Percentiles rank a stretch among this genome's conserved stretches.
Evolutionary conservation across 1,140 invertebrate species (phyloP).

Genomic region (Drosophila nigromelanica): DNA sequence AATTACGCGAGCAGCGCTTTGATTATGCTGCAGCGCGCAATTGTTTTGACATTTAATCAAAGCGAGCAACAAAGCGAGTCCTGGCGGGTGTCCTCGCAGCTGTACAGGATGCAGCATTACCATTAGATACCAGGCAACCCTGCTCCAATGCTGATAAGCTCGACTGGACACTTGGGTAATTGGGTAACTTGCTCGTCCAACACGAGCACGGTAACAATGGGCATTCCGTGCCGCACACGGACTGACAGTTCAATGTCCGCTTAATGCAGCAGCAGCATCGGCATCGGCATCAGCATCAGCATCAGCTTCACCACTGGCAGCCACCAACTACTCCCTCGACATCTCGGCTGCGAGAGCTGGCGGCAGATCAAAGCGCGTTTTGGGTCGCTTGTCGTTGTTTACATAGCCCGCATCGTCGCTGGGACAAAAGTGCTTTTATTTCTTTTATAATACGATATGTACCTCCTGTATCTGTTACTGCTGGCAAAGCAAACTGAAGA

Average conservation of each 20-base stretch:
- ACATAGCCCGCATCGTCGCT: constrained; percentile 34
- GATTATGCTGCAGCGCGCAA: constrained; percentile 72
- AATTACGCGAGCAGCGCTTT: constrained; percentile 71
- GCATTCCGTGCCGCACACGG: background rate
- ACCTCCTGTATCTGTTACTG: constrained; percentile 27
- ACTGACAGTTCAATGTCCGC: constrained; percentile 63
- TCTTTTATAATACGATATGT: constrained; percentile 43
- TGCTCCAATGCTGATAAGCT: constrained; percentile 54
- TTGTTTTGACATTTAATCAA: constrained; percentile 80
- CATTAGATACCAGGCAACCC: constrained; percentile 22
- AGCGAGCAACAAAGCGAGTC: constrained; percentile 47
- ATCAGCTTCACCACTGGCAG: background rate
- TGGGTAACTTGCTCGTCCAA: constrained; percentile 55
- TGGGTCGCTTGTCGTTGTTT: constrained; percentile 32
- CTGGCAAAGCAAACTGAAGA: constrained; percentile 21
- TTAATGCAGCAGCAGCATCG: constrained; percentile 15
- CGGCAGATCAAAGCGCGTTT: constrained; percentile 49
- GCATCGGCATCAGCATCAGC: background rate
- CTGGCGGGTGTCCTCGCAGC: constrained; percentile 3
- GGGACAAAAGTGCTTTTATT: constrained; percentile 47
- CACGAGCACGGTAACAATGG: constrained; percentile 12
- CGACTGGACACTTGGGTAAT: constrained; percentile 74
- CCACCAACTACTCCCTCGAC: background rate
- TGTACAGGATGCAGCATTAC: constrained; percentile 26
- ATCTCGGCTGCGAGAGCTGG: constrained; percentile 2